Evolutionary conservation across 2,888 invertebrate genomes (phyloP).

Genomic region (Sarcophaga subvicina): DNA sequence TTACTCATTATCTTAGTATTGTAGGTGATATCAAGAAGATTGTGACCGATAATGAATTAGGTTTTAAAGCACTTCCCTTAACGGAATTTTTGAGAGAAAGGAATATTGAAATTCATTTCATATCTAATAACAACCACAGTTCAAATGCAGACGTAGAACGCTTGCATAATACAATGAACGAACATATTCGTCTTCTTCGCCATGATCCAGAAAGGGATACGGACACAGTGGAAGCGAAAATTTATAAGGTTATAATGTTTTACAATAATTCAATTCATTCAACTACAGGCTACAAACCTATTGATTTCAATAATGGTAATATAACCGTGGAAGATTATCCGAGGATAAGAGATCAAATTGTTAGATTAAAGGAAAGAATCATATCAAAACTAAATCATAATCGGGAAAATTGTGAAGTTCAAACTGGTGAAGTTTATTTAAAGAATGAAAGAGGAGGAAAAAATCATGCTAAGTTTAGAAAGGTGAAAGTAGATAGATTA

Average conservation of each 20-base stretch:
- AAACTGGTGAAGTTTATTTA: too few species aligned
- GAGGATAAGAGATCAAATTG: conserved; percentile 15
- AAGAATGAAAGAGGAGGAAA: too few species aligned
- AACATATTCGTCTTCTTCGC: conserved; percentile 67
- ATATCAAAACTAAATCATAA: neutral
- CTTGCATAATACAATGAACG: conserved; percentile 68
- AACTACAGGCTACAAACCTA: conserved; percentile 49
- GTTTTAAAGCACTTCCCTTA: conserved; percentile 64
- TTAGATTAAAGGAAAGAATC: conserved; percentile 1
- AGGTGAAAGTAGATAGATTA: too few species aligned
- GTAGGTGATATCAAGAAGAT: conserved; percentile 63
- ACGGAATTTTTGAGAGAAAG: conserved; percentile 54
- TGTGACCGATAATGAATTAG: conserved; percentile 67
- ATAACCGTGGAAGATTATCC: conserved; percentile 28
- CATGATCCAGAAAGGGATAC: conserved; percentile 63
- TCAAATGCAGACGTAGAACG: conserved; percentile 68
- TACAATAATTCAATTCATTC: conserved; percentile 68
- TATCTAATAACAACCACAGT: conserved; percentile 62
- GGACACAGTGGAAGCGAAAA: conserved; percentile 64
- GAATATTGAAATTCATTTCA: conserved; percentile 65
- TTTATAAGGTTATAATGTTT: conserved; percentile 57
- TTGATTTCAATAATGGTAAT: conserved; percentile 23
- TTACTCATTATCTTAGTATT: conserved; percentile 61
- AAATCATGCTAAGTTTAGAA: too few species aligned
- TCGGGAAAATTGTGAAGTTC: conserved; percentile 28